A percentile compares a stretch with the other conserved stretches of the same genome.
Evolutionary conservation across 2,888 invertebrate genomes (phyloP).

Genomic region (Abrostola tripartita): DNA sequence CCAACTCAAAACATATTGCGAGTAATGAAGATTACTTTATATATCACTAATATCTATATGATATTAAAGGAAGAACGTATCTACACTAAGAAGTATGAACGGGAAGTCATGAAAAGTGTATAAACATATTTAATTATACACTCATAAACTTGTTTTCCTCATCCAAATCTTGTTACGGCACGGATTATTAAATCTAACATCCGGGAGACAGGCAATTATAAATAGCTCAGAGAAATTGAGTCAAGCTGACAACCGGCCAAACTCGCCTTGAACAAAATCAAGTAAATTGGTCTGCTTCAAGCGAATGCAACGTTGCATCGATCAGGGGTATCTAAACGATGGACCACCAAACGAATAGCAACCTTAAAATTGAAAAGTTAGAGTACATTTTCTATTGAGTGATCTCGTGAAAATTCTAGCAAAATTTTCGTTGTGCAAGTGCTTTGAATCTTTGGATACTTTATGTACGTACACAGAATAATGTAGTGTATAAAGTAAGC

Average conservation of each 20-base stretch:
- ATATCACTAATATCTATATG: neutral
- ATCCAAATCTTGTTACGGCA: conserved; percentile 33
- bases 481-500: conserved; percentile 67
- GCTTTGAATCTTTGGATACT: conserved; percentile 74
- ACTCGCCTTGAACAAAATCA: conserved; percentile 74
- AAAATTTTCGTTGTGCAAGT: conserved; percentile 72
- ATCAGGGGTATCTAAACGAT: conserved; percentile 57
- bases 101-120: neutral
- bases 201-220: conserved; percentile 53
- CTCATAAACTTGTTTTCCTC: conserved; percentile 22
- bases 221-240: conserved; percentile 54
- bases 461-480: conserved; percentile 72
- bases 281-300: conserved; percentile 77
- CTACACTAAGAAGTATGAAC: neutral
- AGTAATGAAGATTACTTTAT: neutral
- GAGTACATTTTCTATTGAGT: conserved; percentile 52
- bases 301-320: conserved; percentile 76
- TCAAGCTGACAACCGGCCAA: conserved; percentile 52
- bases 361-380: conserved; percentile 46
- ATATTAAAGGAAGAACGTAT: too few relatives aligned
- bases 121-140: conserved; percentile 13
- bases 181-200: conserved; percentile 27
- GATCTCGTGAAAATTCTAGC: conserved; percentile 59
- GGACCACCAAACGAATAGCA: conserved; percentile 35
- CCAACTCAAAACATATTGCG: too few relatives aligned